Percentiles rank a stretch among this genome's conserved stretches.
Conservation (phyloP, 2,113 vertebrate genomes). For the Mystacornis crossleyi region DNA sequence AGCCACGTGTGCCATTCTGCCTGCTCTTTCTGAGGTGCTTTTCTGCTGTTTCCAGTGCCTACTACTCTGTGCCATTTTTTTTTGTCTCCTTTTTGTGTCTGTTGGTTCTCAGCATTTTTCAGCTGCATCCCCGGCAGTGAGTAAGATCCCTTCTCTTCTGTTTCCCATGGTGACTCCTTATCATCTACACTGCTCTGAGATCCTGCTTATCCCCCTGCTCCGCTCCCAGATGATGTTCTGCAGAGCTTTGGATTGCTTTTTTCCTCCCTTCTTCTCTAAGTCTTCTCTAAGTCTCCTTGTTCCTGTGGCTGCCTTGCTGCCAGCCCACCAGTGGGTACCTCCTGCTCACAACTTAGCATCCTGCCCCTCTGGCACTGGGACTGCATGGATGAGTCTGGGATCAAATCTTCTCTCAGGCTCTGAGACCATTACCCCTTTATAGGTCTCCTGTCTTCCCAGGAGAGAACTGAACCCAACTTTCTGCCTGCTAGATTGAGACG, state of each 20-base stretch:
- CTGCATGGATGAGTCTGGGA: background rate
- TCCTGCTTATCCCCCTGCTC: background rate
- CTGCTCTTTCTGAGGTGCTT: background rate
- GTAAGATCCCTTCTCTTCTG: background rate
- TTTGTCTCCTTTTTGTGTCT: background rate
- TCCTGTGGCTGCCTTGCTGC: background rate
- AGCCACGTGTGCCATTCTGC: rapidly evolving
- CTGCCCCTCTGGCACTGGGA: background rate
- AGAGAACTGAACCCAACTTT: background rate
- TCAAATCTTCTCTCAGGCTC: background rate
- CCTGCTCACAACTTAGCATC: background rate
- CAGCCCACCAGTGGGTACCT: background rate
- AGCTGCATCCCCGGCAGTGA: background rate
- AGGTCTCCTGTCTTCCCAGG: background rate
- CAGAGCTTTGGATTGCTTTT: background rate
- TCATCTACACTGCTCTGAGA: background rate
- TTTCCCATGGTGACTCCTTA: background rate
- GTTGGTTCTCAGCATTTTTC: background rate
- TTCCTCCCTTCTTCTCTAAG: too few relatives aligned
- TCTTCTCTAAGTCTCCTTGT: background rate
- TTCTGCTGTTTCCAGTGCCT: background rate
- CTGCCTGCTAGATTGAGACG: rapidly evolving
- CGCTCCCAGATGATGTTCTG: background rate
- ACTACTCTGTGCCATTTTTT: background rate
- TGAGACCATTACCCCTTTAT: background rate